Base-by-base conservation (phyloP, 2,888 invertebrate species). In the Trichacis sp. region DNA sequence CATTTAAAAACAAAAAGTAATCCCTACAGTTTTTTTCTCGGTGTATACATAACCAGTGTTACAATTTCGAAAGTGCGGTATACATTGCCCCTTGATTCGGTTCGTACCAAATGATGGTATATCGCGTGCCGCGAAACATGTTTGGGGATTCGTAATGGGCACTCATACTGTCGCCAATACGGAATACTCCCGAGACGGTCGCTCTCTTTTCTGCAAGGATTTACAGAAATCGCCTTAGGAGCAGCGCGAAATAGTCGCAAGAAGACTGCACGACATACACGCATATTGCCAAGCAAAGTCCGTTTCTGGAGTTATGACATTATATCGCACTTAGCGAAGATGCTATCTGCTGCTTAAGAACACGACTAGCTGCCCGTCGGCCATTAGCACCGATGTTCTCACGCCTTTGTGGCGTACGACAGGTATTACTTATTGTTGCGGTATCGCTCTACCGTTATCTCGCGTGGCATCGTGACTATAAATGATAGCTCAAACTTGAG, bases 381-480 rank as follows among this genome's bases (percentile, higher is more conserved):
- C 76, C 77, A 77, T 77, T 76, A 76, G 75, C 75, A 77, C 76
- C 76, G 73, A 73, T 76, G 75, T 77, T 77, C 77, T 77, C 77
- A 77, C 77, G 77, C 77, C 77, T 76, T 72, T 74, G 72, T 70
- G 68, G 68, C 68, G 55, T 67, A 62, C 62, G 68, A 71, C 58
- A 57, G 36, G 70, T 67, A 70, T 73, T 76, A 73, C 74, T 72
- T 73, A 75, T 75, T 74, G 70, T 73, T 74, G 68, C 68, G 72
- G 70, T 72, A 71, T 73, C 71, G 64, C 20, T 67, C 68, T 56
- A 63, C 62, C 68, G 71, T 71, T 72, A 73, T 70, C 70, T 54
- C 63, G 68, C 58, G 59, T 69, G 70, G 70, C 73, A 75, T 77
- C 75, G 69, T 65, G 68, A 71, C 73, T 68, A 73, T 77, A 75